Percentiles rank a stretch among this genome's conserved stretches.
phyloP scores from a whole-genome alignment of 2,113 vertebrate species.

The Mesitornis unicolor region DNA sequence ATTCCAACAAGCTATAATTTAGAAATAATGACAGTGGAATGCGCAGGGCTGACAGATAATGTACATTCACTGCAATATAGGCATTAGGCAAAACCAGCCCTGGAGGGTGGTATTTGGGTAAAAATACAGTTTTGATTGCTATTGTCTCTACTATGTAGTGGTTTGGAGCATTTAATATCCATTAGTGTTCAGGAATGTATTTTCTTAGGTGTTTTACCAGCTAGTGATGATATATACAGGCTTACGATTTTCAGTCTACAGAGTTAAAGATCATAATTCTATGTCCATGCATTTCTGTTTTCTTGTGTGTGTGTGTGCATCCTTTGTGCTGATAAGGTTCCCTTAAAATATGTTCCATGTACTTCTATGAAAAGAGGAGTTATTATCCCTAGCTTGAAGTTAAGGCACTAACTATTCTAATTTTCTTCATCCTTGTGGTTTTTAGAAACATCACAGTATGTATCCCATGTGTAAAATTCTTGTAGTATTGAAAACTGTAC shows the following conservation, averaged over 20 bases:
- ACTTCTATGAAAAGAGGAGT: not conserved
- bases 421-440: not conserved
- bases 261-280: not conserved
- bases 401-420: not conserved
- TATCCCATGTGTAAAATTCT: not conserved
- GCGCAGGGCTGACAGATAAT: conserved; percentile 69
- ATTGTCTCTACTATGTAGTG: conserved; percentile 54
- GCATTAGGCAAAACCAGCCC: conserved; percentile 76
- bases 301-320: not conserved
- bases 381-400: not conserved
- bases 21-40: conserved; percentile 79
- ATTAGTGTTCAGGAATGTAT: conserved; percentile 45
- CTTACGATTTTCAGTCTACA: not conserved
- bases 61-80: conserved; percentile 75
- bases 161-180: conserved; percentile 65
- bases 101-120: conserved; percentile 70
- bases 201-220: conserved; percentile 27
- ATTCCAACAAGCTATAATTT: conserved; percentile 81
- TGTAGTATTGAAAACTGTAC: not conserved
- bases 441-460: not conserved
- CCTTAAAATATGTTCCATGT: not conserved
- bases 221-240: not conserved
- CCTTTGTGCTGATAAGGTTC: not conserved
- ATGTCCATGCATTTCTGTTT: not conserved
- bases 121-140: conserved; percentile 71